Evolutionary conservation across 2,797 vertebrate genomes (phyloP), one percentile per base, ranked within the genome.

Genomic region (Pagetopsis macropterus): DNA sequence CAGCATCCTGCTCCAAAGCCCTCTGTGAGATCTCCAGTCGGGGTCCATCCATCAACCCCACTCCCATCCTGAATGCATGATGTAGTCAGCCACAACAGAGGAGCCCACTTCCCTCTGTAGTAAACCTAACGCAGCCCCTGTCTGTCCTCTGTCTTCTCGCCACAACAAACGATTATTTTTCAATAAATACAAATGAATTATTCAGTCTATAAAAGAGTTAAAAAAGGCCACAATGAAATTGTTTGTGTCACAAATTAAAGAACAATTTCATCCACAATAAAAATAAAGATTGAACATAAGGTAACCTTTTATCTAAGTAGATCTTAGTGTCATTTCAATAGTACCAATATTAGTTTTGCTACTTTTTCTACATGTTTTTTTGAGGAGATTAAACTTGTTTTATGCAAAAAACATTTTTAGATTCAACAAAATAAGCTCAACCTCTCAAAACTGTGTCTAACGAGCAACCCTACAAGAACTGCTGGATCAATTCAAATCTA

Each of bases 41-140:
- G 83, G 88, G 57, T 81, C 89, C 92, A 95, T 95, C 92, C 93
- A 95, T 94, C 93, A 94, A 79, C 72, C 57, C 59, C 40, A 31
- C 75, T 68, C 76, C 31, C 75, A 66, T 73, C 83, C 71, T 71
- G 45, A 82, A 70, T 48, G 72, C 65, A 70, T 66, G 62, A 79
- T 73, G 76, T 55, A 71, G 67, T 66, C 60, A 44, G 79, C 75
- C 72, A 75, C 84, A 80, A 73, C 83, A 82, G 76, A 77, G 58
- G 57, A 76, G 76, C 83, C 64, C n/a, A 2, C 64, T 76, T 76
- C 61, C 72, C 72, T 60, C 66, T 60, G 75, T 13, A 23, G 72
- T 78, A 76, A 81, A 81, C 83, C 70, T 27, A 75, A 69, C 79
- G 48, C 74, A 27, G 76, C 75, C 79, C 62, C 75, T 15, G 57